Base-by-base conservation (phyloP, 2,113 vertebrate genomes). In the Origma solitaria region DNA sequence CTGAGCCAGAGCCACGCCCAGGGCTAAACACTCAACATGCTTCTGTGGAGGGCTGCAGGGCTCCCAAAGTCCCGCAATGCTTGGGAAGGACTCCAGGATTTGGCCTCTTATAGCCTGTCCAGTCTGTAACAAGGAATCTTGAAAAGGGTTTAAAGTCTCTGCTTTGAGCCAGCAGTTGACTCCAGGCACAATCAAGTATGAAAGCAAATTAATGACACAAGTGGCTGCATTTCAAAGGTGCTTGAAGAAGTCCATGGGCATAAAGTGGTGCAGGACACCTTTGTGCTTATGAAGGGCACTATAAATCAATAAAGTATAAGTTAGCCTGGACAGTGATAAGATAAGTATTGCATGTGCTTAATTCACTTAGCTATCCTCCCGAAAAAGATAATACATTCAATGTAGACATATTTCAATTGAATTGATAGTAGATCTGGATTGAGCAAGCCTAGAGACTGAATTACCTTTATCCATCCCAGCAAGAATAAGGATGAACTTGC, bases 331-430 rank as follows among this genome's bases (percentile, higher is more conserved):
- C 85, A 96, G 96, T 97, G 97, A 96, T 97, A 92, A 97, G 94
- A 79, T 92, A 98, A 97, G 97, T 97, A 97, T 96, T 97, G 95
- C 92, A 81, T 81, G 93, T 91, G 71, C 86, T 96, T 89, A 96
- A 97, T 96, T 96, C 97, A 97, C 93, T 97, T 95, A 87, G 95
- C 62, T 83, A 95, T 94, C 96, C 96, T 88, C 96, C 96, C 44
- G 12, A 96, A 97, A 96, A 97, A 97, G 94, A 96, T 96, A 96
- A 97, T 97, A 96, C 95, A 90, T 95, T 97, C 96, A 89, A 83
- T 91, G 96, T 94, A 97, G 98, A 97, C 94, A 96, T 97, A 92
- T 96, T 97, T 96, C 98, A 97, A 95, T 94, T 97, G 96, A 96
- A 96, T 83, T 97, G 97, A 97, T 97, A 97, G 96, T 86, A 97